Percentiles rank a stretch among this genome's conserved stretches.
Evolutionary conservation across 1,140 invertebrate species (phyloP).

Genomic region (Uloborus diversus): DNA sequence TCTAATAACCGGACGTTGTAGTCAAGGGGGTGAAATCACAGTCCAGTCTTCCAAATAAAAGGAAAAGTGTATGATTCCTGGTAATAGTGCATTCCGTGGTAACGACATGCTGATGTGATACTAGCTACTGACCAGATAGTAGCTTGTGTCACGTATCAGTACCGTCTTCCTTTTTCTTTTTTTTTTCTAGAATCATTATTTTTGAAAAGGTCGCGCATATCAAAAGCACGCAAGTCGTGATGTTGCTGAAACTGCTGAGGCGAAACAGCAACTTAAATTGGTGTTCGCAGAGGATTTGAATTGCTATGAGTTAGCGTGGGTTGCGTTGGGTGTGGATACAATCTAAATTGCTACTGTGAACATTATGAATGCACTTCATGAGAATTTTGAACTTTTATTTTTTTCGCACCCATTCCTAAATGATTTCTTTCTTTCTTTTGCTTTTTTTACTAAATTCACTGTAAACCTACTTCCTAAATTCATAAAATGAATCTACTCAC

Average conservation of each 20-base stretch:
- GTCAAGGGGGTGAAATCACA: constrained; percentile 29
- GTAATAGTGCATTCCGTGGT: neutral
- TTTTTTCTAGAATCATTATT: neutral
- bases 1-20: constrained; percentile 25
- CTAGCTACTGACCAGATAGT: neutral
- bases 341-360: no score
- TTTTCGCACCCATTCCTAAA: no score
- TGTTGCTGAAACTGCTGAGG: neutral
- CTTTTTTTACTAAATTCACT: no score
- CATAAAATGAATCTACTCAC: no score
- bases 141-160: constrained; percentile 20
- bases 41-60: constrained; percentile 19
- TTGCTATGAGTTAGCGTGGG: no score
- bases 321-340: no score
- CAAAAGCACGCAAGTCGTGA: neutral
- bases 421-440: no score
- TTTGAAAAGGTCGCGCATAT: neutral
- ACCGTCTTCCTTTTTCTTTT: neutral
- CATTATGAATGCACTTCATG: no score
- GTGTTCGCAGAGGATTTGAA: no score
- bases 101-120: neutral
- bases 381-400: no score
- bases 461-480: no score
- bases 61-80: neutral
- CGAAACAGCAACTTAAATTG: constrained; percentile 11